phyloP scores from a whole-genome alignment of 2,888 invertebrate genomes.

The Diplazon laetatorius region DNA sequence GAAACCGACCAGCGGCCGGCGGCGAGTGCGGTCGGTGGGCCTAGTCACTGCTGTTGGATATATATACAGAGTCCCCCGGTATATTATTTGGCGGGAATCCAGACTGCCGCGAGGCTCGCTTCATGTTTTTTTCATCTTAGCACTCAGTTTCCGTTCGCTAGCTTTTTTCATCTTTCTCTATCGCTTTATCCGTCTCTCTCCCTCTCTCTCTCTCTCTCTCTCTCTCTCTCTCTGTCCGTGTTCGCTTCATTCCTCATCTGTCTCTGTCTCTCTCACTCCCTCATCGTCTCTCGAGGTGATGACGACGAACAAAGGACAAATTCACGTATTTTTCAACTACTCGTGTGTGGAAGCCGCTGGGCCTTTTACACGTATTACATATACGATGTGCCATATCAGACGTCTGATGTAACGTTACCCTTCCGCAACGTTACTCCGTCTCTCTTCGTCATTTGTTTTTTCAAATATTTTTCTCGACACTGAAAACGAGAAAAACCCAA shows the following conservation, averaged over 20 bases:
- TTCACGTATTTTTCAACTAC: slow-evolving; percentile 46
- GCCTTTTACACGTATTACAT: slow-evolving; percentile 10
- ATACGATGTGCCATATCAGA: slow-evolving; percentile 22
- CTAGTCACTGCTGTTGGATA: slow-evolving; percentile 66
- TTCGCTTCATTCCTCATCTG: too few relatives aligned
- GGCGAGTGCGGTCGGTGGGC: slow-evolving; percentile 49
- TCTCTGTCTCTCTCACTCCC: slow-evolving; percentile 26
- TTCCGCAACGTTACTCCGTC: slow-evolving; percentile 27
- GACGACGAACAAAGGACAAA: slow-evolving; percentile 67
- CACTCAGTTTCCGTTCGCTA: slow-evolving; percentile 70
- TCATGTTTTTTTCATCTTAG: slow-evolving; percentile 82
- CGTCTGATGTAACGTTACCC: slow-evolving; percentile 37
- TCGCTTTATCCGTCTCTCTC: too few relatives aligned
- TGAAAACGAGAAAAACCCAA: too few relatives aligned
- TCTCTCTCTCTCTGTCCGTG: too few relatives aligned
- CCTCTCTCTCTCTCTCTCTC: too few relatives aligned
- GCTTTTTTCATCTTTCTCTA: too few relatives aligned
- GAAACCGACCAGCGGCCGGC: slow-evolving; percentile 14
- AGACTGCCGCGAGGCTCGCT: slow-evolving; percentile 80
- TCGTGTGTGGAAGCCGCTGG: slow-evolving; percentile 51
- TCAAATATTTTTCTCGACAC: slow-evolving; percentile 20
- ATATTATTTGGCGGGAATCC: slow-evolving; percentile 82
- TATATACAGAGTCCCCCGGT: slow-evolving; percentile 77
- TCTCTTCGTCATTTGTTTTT: slow-evolving; percentile 26
- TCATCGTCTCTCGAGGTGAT: not conserved